Base-by-base conservation (phyloP, 53 echinoderm and acorn worm genomes). In the Temnopleurus reevesii region DNA sequence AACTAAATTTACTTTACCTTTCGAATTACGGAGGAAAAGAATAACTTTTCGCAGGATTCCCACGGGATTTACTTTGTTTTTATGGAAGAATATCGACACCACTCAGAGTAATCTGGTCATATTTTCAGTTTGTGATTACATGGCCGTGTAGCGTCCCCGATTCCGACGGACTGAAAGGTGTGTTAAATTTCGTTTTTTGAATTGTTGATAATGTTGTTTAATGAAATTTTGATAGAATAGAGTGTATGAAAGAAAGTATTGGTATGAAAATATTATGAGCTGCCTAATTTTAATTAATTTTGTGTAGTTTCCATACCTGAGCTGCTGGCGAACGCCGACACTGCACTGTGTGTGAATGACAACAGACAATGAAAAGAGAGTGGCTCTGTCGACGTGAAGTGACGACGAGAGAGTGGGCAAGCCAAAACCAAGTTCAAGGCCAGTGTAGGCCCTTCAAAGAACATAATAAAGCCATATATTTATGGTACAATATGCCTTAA, bases 11-110 rank as follows among this genome's bases (percentile, higher is more conserved):
- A 19, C n/a, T 71, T 21, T 6, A 3, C 36, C 21, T 71, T 41
- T 13, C 19, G 1, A 71, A 71, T n/a, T 41, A 8, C 23, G 41
- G 36, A 8, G 7, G 23, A 2, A 21, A 38, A 6, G 1, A 41
- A 19, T 8, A 13, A 71, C 4, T 71, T 41, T 41, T 2, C 12
- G 1, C 71, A 25, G 3, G 12, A 85, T 85, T 85, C 85, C 60
- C 60, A 85, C 60, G 85, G 85, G 85, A 85, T 45, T 85, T 85
- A 85, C 85, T 85, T 85, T 85, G 60, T 85, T 85, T 85, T 85
- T 23, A 85, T 59, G 85, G 9, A 85, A 7, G 23, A 43, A 85
- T 85, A 85, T 31, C 7, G n/a, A 4, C 12, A 79, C 23, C 49
- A 49, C 17, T 4, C 26, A 28, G 27, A 6, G 79, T 79, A 47